phyloP scores from a whole-genome alignment of 2,113 vertebrate genomes.

The Clarias macrocephalus region DNA sequence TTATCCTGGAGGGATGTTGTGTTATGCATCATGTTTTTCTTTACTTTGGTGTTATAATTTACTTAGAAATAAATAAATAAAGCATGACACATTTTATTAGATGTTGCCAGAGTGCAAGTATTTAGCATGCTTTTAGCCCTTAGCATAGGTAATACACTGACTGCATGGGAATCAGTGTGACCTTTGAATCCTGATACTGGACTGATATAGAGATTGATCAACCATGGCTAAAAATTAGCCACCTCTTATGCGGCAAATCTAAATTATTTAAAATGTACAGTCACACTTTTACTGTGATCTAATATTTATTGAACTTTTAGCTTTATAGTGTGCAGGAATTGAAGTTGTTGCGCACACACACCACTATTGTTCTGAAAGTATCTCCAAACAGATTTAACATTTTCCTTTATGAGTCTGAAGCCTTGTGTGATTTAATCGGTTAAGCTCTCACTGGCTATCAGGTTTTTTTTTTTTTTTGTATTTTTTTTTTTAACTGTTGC shows the following conservation, averaged over 20 bases:
- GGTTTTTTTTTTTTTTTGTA: background rate
- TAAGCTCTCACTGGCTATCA: background rate
- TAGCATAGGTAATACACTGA: background rate
- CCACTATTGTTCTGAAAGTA: background rate
- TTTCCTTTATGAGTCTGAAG: background rate
- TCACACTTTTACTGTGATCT: background rate
- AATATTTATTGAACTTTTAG: background rate
- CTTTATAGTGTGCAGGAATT: background rate
- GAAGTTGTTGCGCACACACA: background rate
- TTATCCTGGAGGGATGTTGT: background rate
- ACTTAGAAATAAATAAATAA: background rate
- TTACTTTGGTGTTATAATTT: background rate
- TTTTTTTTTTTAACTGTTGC: background rate
- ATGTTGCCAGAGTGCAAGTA: background rate
- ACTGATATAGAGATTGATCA: background rate
- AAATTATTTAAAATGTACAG: background rate
- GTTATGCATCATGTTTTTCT: background rate
- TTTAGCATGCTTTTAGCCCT: background rate
- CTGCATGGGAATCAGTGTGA: background rate
- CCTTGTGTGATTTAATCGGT: background rate
- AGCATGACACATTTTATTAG: background rate
- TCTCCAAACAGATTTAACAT: background rate
- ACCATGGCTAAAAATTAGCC: background rate
- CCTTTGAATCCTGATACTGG: background rate
- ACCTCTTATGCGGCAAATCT: background rate